A percentile compares a stretch with the other conserved stretches of the same genome.
phyloP scores from a whole-genome alignment of 2,888 invertebrate genomes.

The Cryptocephalus primarius region DNA sequence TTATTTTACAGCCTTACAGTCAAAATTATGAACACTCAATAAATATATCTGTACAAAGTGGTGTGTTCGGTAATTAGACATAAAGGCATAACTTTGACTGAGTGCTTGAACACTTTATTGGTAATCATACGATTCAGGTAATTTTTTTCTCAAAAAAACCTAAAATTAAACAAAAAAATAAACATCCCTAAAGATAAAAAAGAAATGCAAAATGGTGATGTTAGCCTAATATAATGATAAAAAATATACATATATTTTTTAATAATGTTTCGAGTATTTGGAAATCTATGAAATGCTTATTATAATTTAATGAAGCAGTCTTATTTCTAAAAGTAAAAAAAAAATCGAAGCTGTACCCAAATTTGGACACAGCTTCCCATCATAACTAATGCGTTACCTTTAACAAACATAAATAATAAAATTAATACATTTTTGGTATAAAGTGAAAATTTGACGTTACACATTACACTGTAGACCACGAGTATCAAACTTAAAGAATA shows the following conservation, averaged over 20 bases:
- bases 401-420: no score
- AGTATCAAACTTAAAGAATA: background rate
- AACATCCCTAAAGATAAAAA: conserved; percentile 10
- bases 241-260: conserved; percentile 21
- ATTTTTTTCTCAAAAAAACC: conserved; percentile 13
- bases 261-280: conserved; percentile 25
- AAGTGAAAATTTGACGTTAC: no score
- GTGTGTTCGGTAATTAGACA: conserved; percentile 10
- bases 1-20: conserved; percentile 31
- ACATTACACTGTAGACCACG: background rate
- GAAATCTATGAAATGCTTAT: conserved; percentile 25
- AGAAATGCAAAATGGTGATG: conserved; percentile 13
- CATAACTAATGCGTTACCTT: no score
- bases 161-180: conserved; percentile 17
- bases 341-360: background rate
- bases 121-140: conserved; percentile 31
- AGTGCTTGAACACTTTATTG: conserved; percentile 30
- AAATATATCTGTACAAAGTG: conserved; percentile 31
- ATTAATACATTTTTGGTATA: no score
- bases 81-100: conserved; percentile 26
- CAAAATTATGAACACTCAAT: conserved; percentile 19
- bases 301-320: conserved; percentile 11
- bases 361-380: no score
- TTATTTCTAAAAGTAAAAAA: conserved; percentile 8
- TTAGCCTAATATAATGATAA: conserved; percentile 18